Percentiles rank a stretch among this genome's conserved stretches.
phyloP scores from a whole-genome alignment of 2,113 vertebrate genomes.

The Orientallactaga bullata region DNA sequence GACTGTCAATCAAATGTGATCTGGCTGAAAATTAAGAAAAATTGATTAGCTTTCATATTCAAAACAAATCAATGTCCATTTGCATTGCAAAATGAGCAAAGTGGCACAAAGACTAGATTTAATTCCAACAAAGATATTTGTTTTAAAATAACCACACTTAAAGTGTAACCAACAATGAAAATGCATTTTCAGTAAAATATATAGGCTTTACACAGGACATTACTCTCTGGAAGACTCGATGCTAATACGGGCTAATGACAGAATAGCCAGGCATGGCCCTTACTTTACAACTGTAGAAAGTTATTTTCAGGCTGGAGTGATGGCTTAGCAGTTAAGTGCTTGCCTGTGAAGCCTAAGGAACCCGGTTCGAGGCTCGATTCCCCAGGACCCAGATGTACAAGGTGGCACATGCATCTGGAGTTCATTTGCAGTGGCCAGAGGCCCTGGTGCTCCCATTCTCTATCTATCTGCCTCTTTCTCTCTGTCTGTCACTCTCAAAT shows the following conservation, averaged over 20 bases:
- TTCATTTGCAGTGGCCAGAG: no score
- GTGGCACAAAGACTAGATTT: not conserved
- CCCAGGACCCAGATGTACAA: no score
- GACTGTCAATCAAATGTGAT: slow-evolving; percentile 96
- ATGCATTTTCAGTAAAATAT: not conserved
- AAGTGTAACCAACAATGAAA: not conserved
- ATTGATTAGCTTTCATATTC: not conserved
- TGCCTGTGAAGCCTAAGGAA: no score
- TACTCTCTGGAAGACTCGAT: not conserved
- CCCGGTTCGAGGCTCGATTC: no score
- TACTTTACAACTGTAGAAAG: not conserved
- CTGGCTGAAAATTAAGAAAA: slow-evolving; percentile 89
- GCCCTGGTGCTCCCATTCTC: no score
- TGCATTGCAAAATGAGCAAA: not conserved
- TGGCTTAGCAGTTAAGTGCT: no score
- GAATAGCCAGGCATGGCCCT: not conserved
- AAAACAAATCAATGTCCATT: not conserved
- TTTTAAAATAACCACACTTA: slow-evolving; percentile 7
- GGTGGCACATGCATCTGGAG: no score
- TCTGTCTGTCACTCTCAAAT: no score
- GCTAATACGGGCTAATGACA: not conserved
- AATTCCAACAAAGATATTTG: not conserved
- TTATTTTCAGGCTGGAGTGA: no score
- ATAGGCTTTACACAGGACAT: not conserved
- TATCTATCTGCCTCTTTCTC: no score